Evolutionary conservation across 2,113 vertebrate species (phyloP).

Genomic region (Sturnus vulgaris): DNA sequence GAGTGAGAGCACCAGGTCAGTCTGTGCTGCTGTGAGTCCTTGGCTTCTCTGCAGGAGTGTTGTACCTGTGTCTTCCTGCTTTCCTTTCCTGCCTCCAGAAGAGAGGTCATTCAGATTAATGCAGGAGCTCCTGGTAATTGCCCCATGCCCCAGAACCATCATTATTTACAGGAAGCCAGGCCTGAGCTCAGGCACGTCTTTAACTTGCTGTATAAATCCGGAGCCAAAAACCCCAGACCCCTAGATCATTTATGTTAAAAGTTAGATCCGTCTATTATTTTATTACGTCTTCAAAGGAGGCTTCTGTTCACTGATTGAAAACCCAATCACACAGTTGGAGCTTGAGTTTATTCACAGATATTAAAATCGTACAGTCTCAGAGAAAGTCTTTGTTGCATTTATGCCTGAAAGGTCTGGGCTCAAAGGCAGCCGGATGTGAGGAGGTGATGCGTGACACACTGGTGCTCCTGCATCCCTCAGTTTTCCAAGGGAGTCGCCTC

Average conservation of each 20-base stretch:
- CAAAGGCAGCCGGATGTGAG: rapidly evolving
- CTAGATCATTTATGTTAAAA: not conserved
- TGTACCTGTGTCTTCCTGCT: not conserved
- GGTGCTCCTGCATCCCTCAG: not conserved
- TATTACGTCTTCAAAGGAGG: not conserved
- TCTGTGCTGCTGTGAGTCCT: not conserved
- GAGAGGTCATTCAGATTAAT: not conserved
- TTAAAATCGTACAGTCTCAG: not conserved
- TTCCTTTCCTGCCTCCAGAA: not conserved
- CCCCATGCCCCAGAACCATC: rapidly evolving
- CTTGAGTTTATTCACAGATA: not conserved
- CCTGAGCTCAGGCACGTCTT: not conserved
- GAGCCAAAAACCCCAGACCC: not conserved
- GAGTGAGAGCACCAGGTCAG: not conserved
- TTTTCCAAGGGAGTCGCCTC: not conserved
- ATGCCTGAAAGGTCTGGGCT: not conserved
- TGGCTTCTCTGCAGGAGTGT: not conserved
- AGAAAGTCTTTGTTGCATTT: not conserved
- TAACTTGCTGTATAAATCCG: not conserved
- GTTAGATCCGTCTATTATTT: not conserved
- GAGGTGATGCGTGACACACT: rapidly evolving
- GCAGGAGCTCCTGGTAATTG: not conserved
- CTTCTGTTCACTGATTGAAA: not conserved
- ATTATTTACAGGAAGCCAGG: not conserved
- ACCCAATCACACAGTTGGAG: not conserved